phyloP scores from a whole-genome alignment of 35 echinoderm and acorn worm genomes.

The Amphiura filiformis region DNA sequence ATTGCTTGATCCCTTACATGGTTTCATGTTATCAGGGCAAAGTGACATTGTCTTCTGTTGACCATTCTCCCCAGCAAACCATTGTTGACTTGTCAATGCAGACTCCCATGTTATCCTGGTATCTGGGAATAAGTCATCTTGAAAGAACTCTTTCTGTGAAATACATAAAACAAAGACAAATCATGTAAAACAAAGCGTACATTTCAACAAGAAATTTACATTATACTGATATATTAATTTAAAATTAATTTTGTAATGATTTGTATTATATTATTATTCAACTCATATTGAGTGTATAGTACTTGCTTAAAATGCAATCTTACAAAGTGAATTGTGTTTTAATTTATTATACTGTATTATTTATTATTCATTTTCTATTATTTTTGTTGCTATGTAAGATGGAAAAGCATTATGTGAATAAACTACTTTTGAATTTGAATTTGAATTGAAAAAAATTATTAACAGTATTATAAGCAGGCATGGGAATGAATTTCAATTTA shows the following conservation, averaged over 20 bases:
- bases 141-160: constrained; percentile 94
- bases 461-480: too few species aligned
- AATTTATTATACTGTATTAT: too few species aligned
- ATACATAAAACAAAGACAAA: background rate
- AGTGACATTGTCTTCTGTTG: constrained; percentile 48
- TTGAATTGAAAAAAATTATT: too few species aligned
- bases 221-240: too few species aligned
- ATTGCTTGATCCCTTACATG: constrained; percentile 83
- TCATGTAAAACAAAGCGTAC: too few species aligned
- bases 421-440: too few species aligned
- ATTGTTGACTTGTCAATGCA: constrained; percentile 43
- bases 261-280: background rate
- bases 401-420: too few species aligned
- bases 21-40: constrained; percentile 78
- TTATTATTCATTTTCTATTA: too few species aligned
- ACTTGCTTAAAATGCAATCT: background rate
- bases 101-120: constrained; percentile 86
- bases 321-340: too few species aligned
- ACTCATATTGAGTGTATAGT: background rate
- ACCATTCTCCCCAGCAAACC: constrained; percentile 82
- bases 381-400: too few species aligned
- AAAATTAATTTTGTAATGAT: background rate
- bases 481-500: too few species aligned
- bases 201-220: background rate
- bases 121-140: constrained; percentile 96